Conservation (phyloP, 2,113 vertebrate species). For the Tiliqua scincoides region DNA sequence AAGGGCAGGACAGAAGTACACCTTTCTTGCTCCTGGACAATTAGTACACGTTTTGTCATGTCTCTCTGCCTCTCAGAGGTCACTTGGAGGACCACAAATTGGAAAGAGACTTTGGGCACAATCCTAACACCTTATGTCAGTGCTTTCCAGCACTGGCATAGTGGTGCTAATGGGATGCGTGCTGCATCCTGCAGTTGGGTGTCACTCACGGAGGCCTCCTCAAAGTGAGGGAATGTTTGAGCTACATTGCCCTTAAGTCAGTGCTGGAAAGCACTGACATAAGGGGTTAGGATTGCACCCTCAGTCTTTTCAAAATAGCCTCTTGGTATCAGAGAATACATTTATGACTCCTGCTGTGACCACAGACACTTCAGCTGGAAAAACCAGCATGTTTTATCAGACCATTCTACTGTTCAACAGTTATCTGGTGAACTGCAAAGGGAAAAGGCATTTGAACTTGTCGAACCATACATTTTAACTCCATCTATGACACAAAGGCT, state of each 20-base stretch:
- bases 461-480: neutral
- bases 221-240: too few species aligned
- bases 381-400: neutral
- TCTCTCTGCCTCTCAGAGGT: neutral
- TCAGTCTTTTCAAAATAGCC: neutral
- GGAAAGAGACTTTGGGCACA: neutral
- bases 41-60: neutral
- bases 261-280: too few species aligned
- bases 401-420: neutral
- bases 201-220: too few species aligned
- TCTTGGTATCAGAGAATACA: neutral
- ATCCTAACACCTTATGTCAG: too few species aligned
- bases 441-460: too few species aligned
- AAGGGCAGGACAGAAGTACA: too few species aligned
- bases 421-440: neutral
- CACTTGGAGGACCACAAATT: neutral
- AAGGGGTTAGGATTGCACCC: too few species aligned
- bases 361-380: neutral
- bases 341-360: neutral
- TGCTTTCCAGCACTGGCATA: too few species aligned
- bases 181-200: too few species aligned
- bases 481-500: neutral
- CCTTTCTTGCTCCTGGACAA: neutral
- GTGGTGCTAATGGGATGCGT: too few species aligned
- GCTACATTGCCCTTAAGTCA: too few species aligned